Percentiles rank a stretch among this genome's conserved stretches.
Evolutionary conservation across 2,797 vertebrate species (phyloP).

Genomic region (Rhinogobio ventralis): DNA sequence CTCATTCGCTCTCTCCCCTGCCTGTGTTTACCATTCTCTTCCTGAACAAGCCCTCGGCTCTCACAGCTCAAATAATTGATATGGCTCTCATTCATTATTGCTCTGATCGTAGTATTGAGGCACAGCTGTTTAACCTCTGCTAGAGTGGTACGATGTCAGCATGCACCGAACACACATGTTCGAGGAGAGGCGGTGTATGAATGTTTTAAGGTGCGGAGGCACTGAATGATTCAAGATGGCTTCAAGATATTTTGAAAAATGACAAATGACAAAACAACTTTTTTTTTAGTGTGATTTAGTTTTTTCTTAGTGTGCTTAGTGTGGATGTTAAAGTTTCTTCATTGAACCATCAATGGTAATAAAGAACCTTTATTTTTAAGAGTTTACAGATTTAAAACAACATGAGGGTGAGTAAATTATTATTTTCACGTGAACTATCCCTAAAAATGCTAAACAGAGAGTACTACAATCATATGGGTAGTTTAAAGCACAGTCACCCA

Average conservation of each 20-base stretch:
- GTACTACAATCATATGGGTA: not conserved
- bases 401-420: too few relatives aligned
- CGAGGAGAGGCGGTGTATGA: constrained; percentile 34
- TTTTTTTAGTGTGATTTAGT: too few relatives aligned
- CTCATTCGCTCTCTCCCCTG: constrained; percentile 32
- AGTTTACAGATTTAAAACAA: not conserved
- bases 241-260: constrained; percentile 8
- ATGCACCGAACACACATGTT: constrained; percentile 19
- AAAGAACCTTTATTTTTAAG: not conserved
- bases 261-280: too few relatives aligned
- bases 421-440: not conserved
- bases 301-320: too few relatives aligned
- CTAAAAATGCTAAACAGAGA: not conserved
- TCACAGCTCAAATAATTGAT: constrained; percentile 60
- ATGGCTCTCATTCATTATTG: constrained; percentile 57
- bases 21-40: constrained; percentile 50
- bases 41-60: constrained; percentile 42
- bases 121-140: constrained; percentile 57
- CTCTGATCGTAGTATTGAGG: constrained; percentile 46
- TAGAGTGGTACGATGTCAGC: constrained; percentile 15
- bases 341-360: not conserved
- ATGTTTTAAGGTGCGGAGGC: constrained; percentile 38
- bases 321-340: not conserved
- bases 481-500: constrained; percentile 50
- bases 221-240: constrained; percentile 24